Evolutionary conservation across 2,113 vertebrate species (phyloP), one percentile per base, ranked within the genome.

Genomic region (Ptilonorhynchus violaceus): DNA sequence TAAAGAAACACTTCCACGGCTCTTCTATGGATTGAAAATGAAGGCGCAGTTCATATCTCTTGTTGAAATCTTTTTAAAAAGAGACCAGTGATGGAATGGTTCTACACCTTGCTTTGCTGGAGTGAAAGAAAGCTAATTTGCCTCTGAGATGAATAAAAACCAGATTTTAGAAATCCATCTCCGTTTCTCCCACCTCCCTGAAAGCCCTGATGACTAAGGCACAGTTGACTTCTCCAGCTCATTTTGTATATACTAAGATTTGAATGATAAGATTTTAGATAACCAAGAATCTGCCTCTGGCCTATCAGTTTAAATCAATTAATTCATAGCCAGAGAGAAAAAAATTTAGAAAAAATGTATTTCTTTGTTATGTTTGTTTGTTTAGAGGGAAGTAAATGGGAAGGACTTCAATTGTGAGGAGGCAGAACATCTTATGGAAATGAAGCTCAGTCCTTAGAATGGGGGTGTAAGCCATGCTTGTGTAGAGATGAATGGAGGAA

Each of bases 1-100:
- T 93, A 93, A 96, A 94, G 90, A 89, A 95, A 83, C 78, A 78
- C 78, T 94, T 95, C 73, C 30, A 1, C 80, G 76, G 24, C 44
- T 87, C 63, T 70, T 91, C 88, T 92, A 33, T 37, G 73, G 86
- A 70, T 85, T 82, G 91, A 91, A 94, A 95, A 87, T 53, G 63
- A 94, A 87, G 66, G 27, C 1, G 2, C 21, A 37, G 53, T 80
- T 91, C 59, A 15, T 86, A 70, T 46, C 31, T 92, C 62, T 67
- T 62, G 50, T 5, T 67, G 33, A 79, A 94, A 67, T 69, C 27
- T 55, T 84, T 93, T 91, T 68, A 63, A 59, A 85, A 88, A 66
- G 42, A 95, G 46, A 67, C 39, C 39, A 56, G 35, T 37, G 66
- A 62, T 42, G 16, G 80, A 89, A 88, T 47, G 30, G 47, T 80